A percentile compares a stretch with the other conserved stretches of the same genome.
phyloP scores from a whole-genome alignment of 1,140 invertebrate genomes.

The Aphis craccivora region DNA sequence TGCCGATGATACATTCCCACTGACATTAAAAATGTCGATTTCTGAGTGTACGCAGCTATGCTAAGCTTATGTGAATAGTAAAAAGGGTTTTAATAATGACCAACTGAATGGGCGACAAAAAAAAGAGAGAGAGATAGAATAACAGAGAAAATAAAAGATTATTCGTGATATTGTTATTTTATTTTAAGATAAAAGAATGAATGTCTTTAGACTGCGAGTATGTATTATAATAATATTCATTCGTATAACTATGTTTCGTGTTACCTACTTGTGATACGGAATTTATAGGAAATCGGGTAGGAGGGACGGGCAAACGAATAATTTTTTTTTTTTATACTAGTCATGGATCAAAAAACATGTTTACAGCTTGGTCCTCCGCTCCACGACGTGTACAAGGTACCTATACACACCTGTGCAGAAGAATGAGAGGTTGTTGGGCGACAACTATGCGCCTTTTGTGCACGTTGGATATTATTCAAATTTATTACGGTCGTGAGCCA shows the following conservation, averaged over 20 bases:
- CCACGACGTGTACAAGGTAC: not conserved
- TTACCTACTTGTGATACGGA: not conserved
- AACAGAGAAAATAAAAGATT: not conserved
- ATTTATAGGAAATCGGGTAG: constrained; percentile 33
- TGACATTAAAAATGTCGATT: not conserved
- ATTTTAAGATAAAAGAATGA: constrained; percentile 16
- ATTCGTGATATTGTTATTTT: constrained; percentile 11
- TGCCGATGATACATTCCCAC: not conserved
- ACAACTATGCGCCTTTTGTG: constrained; percentile 41
- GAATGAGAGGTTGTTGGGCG: not conserved
- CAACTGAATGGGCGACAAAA: not conserved
- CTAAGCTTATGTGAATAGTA: not conserved
- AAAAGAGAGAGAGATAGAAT: not conserved
- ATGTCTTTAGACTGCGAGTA: not conserved
- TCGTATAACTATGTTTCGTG: not conserved
- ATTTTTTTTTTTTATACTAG: constrained; percentile 37
- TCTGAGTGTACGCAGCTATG: not conserved
- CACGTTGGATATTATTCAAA: constrained; percentile 37
- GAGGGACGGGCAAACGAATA: not conserved
- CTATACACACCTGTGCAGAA: not conserved
- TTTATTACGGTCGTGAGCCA: constrained; percentile 42
- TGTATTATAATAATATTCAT: not conserved
- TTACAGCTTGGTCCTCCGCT: not conserved
- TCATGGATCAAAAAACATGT: constrained; percentile 36
- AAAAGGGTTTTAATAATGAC: not conserved